Evolutionary conservation across 2,888 invertebrate genomes (phyloP).

Genomic region (Nycteola revayana): DNA sequence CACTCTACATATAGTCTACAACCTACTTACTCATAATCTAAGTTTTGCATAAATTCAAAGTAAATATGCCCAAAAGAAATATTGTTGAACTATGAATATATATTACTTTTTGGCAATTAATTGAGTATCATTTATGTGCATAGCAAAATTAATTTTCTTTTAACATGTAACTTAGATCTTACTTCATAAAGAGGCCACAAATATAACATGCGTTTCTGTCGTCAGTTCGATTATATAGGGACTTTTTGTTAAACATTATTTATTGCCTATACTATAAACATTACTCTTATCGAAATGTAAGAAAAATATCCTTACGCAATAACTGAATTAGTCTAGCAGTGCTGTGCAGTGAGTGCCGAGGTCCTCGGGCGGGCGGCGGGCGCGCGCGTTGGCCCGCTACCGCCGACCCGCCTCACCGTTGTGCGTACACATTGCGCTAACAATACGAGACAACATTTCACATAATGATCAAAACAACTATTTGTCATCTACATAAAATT

Average conservation of each 20-base stretch:
- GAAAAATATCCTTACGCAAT: conserved; percentile 79
- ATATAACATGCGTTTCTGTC: conserved; percentile 81
- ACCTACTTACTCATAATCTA: conserved; percentile 81
- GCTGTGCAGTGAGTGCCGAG: conserved; percentile 74
- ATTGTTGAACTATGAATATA: conserved; percentile 82
- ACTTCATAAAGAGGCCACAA: conserved; percentile 81
- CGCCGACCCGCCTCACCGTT: conserved; percentile 54
- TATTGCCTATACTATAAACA: conserved; percentile 79
- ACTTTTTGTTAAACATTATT: conserved; percentile 79
- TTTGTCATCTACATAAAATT: conserved; percentile 80
- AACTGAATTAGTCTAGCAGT: conserved; percentile 80
- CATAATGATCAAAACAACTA: conserved; percentile 81
- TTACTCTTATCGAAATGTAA: conserved; percentile 78
- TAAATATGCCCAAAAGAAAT: conserved; percentile 83
- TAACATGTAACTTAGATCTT: conserved; percentile 82
- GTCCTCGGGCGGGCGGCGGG: conserved; percentile 43
- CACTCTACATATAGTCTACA: conserved; percentile 82
- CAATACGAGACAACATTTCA: conserved; percentile 76
- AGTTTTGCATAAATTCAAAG: conserved; percentile 81
- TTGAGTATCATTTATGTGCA: conserved; percentile 83
- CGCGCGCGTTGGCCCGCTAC: conserved; percentile 22
- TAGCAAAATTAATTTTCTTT: conserved; percentile 81
- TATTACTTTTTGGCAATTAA: conserved; percentile 83
- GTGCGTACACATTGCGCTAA: conserved; percentile 79
- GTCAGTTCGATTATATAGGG: conserved; percentile 82